Percentiles rank a stretch among this genome's conserved stretches.
These are phyloP conservation scores for Sipha maydis DNA, from an alignment of 2,888 invertebrate species.

Conservation along the genomic window DNA sequence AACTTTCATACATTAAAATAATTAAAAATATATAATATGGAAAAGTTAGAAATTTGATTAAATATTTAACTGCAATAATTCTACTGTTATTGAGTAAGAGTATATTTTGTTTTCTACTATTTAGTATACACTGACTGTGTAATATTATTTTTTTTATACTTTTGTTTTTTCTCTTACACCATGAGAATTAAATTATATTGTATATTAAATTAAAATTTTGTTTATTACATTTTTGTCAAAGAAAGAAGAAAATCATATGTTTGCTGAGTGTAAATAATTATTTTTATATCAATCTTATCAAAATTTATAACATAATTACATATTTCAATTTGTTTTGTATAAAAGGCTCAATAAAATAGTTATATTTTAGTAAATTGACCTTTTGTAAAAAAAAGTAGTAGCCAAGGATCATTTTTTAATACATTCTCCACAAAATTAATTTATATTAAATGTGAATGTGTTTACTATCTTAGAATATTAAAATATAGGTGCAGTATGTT, in stretches of 20 bases:
- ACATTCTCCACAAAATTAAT: background rate
- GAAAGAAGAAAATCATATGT: slow-evolving; percentile 33
- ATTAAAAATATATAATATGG: too few relatives aligned
- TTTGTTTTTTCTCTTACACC: slow-evolving; percentile 46
- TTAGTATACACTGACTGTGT: background rate
- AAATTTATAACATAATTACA: slow-evolving; percentile 14
- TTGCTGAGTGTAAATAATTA: slow-evolving; percentile 44
- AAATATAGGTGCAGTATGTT: slow-evolving; percentile 20
- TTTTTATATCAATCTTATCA: slow-evolving; percentile 52
- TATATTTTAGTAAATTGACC: slow-evolving; percentile 51
- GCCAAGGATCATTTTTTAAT: slow-evolving; percentile 36
- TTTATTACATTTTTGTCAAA: slow-evolving; percentile 7
- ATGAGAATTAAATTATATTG: slow-evolving; percentile 46
- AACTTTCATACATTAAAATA: background rate
- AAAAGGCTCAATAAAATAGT: slow-evolving; percentile 44
- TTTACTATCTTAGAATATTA: slow-evolving; percentile 7
- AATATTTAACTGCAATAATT: background rate
- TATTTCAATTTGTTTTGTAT: background rate
- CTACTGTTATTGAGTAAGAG: background rate
- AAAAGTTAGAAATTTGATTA: background rate
- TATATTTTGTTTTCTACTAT: slow-evolving; percentile 14
- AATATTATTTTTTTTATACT: slow-evolving; percentile 23
- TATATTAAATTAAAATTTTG: slow-evolving; percentile 41
- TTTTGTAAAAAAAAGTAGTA: slow-evolving; percentile 32
- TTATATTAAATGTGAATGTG: background rate